Conservation (phyloP, 2,888 invertebrate species). For the Muscina levida region DNA sequence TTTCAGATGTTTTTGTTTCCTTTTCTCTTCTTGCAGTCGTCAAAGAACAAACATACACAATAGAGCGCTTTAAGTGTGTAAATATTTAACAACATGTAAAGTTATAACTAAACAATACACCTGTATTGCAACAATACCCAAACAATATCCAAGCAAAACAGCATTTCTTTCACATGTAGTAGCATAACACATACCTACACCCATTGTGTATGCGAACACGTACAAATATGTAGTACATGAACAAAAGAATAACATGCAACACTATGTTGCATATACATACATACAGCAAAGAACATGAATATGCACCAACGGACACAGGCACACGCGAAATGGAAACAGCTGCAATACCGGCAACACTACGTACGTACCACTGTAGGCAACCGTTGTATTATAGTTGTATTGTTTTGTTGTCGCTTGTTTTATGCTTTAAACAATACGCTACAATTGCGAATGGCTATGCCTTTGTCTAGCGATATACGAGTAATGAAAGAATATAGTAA, state of each 20-base stretch:
- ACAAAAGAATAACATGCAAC: neutral
- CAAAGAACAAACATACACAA: too few relatives aligned
- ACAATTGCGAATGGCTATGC: conserved; percentile 26
- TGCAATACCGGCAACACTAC: neutral
- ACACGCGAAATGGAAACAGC: neutral
- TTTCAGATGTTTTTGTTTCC: neutral
- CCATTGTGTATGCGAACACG: neutral
- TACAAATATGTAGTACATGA: neutral
- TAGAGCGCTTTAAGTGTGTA: too few relatives aligned
- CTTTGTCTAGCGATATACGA: neutral
- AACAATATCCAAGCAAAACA: neutral
- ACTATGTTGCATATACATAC: neutral
- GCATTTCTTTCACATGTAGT: neutral
- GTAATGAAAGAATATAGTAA: too few relatives aligned
- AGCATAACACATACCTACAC: too few relatives aligned
- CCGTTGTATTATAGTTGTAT: neutral
- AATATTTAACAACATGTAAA: conserved; percentile 3
- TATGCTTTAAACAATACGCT: conserved; percentile 6
- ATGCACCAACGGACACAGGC: neutral
- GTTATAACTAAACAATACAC: conserved; percentile 14
- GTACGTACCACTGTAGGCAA: neutral
- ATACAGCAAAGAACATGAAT: too few relatives aligned
- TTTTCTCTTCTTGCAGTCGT: neutral
- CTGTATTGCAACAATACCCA: neutral
- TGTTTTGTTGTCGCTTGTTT: neutral